Evolutionary conservation across 2,113 vertebrate genomes (phyloP), one percentile per base, ranked within the genome.

Genomic region (Pica pica): DNA sequence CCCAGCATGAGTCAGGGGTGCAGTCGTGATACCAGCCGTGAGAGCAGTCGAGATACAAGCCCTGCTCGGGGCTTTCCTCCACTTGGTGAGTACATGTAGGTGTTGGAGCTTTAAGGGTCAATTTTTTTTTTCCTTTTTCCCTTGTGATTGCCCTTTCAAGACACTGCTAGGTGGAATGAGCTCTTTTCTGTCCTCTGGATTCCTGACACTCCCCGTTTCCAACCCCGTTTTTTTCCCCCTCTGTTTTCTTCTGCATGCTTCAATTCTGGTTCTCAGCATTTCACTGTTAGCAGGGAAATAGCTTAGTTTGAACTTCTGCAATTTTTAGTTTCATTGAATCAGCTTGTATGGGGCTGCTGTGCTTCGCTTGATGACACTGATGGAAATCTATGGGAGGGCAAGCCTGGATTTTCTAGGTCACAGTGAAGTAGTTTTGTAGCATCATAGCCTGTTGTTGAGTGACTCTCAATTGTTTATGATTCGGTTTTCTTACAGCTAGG

Each of bases 1-100:
- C 99, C 99, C 98, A 99, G 99, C 99, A 99, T 99, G 99, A 99
- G 99, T 99, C 99, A 99, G 98, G 99, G 99, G 97, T 99, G 99
- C 98, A 99, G 99, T 98, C 99, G 99, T 97, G 99, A 99, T 98
- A 99, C 99, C 98, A 99, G 99, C 98, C 99, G 99, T 97, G 99
- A 99, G 98, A 99, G 99, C 99, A 99, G 99, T 98, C 99, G 99
- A 41, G 99, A 99, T 98, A 99, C 99, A 97, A 99, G 99, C 98
- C 99, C 99, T 92, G 98, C 99, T 97, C 98, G 99, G 98, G 99
- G 99, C 98, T 99, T 99, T 90, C 93, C 99, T 98, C 98, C 99
- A 85, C 98, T 99, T 97, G 99, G 99, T 99, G 99, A 99, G 99
- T 99, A 99, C 98, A 79, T 3, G 95, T 80, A 97, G 97, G 98